Percentiles rank a stretch among this genome's conserved stretches.
Evolutionary conservation across 2,888 invertebrate species (phyloP).

Genomic region (Oxyscelio sp.): DNA sequence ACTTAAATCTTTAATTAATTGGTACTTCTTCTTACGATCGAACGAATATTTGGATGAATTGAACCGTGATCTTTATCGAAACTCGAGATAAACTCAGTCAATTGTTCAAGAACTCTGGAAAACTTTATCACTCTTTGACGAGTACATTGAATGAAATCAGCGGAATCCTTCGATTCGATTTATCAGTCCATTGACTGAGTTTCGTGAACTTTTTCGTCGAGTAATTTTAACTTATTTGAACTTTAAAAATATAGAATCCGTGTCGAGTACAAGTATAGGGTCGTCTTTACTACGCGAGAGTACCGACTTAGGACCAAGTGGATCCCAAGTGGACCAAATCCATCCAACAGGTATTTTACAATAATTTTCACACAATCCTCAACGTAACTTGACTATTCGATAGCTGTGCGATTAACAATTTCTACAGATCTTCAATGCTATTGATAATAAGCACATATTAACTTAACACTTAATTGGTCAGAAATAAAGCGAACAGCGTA

Average conservation of each 20-base stretch:
- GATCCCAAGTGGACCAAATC: conserved; percentile 80
- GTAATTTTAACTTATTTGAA: not conserved
- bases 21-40: not conserved
- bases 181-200: not conserved
- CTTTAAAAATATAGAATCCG: conserved; percentile 81
- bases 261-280: conserved; percentile 85
- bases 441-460: conserved; percentile 18
- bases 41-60: not conserved
- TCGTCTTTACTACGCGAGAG: conserved; percentile 84
- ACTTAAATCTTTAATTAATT: not conserved
- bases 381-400: not conserved
- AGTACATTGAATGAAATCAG: conserved; percentile 4
- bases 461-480: conserved; percentile 23
- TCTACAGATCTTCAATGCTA: conserved; percentile 31
- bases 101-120: conserved; percentile 1
- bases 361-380: conserved; percentile 5
- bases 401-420: conserved; percentile 4
- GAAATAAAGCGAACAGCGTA: conserved; percentile 21
- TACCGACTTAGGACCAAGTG: conserved; percentile 80
- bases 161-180: not conserved
- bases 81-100: not conserved
- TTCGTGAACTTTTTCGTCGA: not conserved
- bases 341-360: conserved; percentile 83
- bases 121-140: conserved; percentile 8
- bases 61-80: not conserved